Percentiles rank a stretch among this genome's conserved stretches.
Conservation (phyloP, 2,113 vertebrate genomes). For the Dicentrarchus labrax region DNA sequence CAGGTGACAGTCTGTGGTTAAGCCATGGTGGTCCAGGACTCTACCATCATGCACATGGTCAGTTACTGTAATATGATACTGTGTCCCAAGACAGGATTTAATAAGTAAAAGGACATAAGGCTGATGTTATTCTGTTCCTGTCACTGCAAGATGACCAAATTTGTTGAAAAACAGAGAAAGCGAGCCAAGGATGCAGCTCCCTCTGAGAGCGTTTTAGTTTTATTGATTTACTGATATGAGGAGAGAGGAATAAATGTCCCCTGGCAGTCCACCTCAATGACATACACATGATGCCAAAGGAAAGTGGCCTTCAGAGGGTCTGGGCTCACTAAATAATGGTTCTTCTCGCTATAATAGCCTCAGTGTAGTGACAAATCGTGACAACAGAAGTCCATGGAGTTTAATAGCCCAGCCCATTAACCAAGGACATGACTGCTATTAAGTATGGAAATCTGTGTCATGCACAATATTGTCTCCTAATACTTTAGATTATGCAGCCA, state of each 20-base stretch:
- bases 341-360: slow-evolving; percentile 3
- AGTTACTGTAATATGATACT: slow-evolving; percentile 16
- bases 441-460: neutral
- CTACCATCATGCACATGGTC: slow-evolving; percentile 13
- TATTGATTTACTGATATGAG: slow-evolving; percentile 63
- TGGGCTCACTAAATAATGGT: slow-evolving; percentile 28
- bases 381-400: slow-evolving; percentile 4
- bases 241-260: slow-evolving; percentile 49
- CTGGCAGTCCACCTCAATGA: slow-evolving; percentile 51
- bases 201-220: slow-evolving; percentile 47
- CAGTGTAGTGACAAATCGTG: slow-evolving; percentile 23
- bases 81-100: slow-evolving; percentile 38
- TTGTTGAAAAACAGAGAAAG: slow-evolving; percentile 32
- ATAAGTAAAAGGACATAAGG: slow-evolving; percentile 35
- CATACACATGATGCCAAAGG: slow-evolving; percentile 35
- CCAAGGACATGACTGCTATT: neutral
- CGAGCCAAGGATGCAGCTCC: slow-evolving; percentile 26
- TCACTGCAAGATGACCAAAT: slow-evolving; percentile 23
- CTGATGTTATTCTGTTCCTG: slow-evolving; percentile 43
- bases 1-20: neutral
- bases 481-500: neutral
- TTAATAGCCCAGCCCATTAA: slow-evolving; percentile 7
- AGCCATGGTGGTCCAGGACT: neutral
- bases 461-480: neutral
- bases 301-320: slow-evolving; percentile 44